Base-by-base conservation (phyloP, 2,797 vertebrate species). In the Cirrhinus molitorella region DNA sequence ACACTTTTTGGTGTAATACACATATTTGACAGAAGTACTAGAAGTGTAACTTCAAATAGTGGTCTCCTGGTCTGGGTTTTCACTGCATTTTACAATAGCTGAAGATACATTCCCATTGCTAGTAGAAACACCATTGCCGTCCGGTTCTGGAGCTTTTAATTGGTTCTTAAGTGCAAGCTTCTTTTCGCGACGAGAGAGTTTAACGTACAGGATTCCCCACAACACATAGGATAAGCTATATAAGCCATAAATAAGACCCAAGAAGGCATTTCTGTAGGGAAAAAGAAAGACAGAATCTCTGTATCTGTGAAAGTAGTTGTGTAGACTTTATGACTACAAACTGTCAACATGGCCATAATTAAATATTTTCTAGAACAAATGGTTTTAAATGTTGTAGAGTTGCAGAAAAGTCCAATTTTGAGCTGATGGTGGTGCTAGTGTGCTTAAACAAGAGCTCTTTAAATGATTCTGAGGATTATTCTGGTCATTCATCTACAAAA, bases 221-320 rank as follows among this genome's bases (percentile, higher is more conserved):
- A 95, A 70, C 0, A 88, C 0, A 87, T 92, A 93, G 59, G 89
- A 14, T 0, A 93, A 7, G 40, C 85, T 45, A 86, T 94, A 93
- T 3, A 95, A 81, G 53, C 89, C 91, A 8, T 83, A 90, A 8
- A 95, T 79, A 65, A 96, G 63, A 1, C 95, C 95, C 87, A 96
- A 53, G 84, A 92, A 96, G 0, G 88, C 92, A 8, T 89, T 16
- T 79, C 95, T 96, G 89, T 1, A 88, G 76, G 21, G 21, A 59
- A 49, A 81, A 55, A 55, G 51, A 49, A 31, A 67, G 17, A 68
- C 12, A 59, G 57, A 59, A 25, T 13, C 12, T 25, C 1, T 59
- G 9, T 23, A 53, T 53, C 4, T 23, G 23, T 59, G 55, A 25
- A 57, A 28, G 57, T 16, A 7, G 2, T 28, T 7, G 28, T 63